Percentiles rank a stretch among this genome's conserved stretches.
phyloP scores from a whole-genome alignment of 1,140 invertebrate species.

The Aphaenogaster floridana region DNA sequence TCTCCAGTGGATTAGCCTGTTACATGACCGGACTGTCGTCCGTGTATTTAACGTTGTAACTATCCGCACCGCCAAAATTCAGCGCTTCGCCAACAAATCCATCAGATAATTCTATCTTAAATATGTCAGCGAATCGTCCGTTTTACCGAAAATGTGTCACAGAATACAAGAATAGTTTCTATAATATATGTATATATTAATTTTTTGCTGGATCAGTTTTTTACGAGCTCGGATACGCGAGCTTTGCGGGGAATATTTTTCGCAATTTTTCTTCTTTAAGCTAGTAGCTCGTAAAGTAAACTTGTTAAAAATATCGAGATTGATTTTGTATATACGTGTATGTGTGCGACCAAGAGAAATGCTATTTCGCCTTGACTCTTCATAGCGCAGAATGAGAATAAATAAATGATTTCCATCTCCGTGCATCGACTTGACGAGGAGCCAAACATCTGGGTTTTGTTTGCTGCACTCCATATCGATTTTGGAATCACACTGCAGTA shows the following conservation, averaged over 20 bases:
- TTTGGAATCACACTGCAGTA: constrained; percentile 32
- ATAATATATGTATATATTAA: background rate
- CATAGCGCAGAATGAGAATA: constrained; percentile 4
- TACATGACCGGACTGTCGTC: constrained; percentile 8
- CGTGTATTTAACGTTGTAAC: constrained; percentile 30
- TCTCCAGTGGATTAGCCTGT: constrained; percentile 40
- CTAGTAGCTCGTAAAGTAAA: background rate
- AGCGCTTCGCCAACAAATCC: background rate
- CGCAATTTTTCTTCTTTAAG: background rate
- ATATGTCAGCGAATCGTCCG: background rate
- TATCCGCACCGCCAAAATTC: constrained; percentile 11
- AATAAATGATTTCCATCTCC: constrained; percentile 52
- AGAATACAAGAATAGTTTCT: background rate
- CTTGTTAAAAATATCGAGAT: background rate
- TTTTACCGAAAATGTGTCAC: background rate
- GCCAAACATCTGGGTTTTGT: constrained; percentile 62
- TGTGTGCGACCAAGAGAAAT: background rate
- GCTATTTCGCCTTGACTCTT: constrained; percentile 15
- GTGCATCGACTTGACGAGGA: constrained; percentile 39
- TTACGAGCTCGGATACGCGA: background rate
- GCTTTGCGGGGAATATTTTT: background rate
- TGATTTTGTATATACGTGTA: background rate
- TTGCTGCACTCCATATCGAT: constrained; percentile 54
- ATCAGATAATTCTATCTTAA: background rate
- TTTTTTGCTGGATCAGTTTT: background rate